Conservation (phyloP, 2,797 vertebrate species). For the Acipenser oxyrinchus region DNA sequence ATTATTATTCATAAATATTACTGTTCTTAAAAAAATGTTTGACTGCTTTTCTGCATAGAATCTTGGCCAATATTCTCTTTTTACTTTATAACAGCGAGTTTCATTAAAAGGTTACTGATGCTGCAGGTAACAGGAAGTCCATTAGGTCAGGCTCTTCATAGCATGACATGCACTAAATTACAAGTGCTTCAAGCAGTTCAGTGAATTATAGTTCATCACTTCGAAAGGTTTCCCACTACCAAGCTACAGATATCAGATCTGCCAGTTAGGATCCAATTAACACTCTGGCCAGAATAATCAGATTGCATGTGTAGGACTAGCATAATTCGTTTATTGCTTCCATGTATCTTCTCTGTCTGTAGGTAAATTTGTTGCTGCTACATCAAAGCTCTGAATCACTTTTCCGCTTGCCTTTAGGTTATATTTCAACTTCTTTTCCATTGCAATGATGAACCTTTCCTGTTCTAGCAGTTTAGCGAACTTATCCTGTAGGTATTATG, state of each 20-base stretch:
- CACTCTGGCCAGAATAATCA: slow-evolving; percentile 98
- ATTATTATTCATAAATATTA: too few relatives aligned
- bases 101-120: slow-evolving; percentile 76
- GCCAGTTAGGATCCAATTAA: slow-evolving; percentile 99
- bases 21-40: too few relatives aligned
- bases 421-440: slow-evolving; percentile 85
- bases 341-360: slow-evolving; percentile 97
- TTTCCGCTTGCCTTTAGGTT: slow-evolving; percentile 78
- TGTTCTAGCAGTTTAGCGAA: slow-evolving; percentile 83
- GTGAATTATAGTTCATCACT: slow-evolving; percentile 99
- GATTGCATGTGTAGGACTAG: slow-evolving; percentile 91
- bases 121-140: slow-evolving; percentile 95
- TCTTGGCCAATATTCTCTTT: slow-evolving; percentile 52
- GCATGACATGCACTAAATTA: slow-evolving; percentile 99
- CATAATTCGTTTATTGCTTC: slow-evolving; percentile 96
- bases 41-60: slow-evolving; percentile 31
- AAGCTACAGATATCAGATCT: slow-evolving; percentile 96
- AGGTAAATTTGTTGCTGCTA: slow-evolving; percentile 97
- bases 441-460: slow-evolving; percentile 76
- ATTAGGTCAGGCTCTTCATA: slow-evolving; percentile 97
- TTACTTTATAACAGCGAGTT: slow-evolving; percentile 64
- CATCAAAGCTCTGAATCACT: slow-evolving; percentile 83
- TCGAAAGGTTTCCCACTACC: slow-evolving; percentile 89
- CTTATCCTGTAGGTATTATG: slow-evolving; percentile 74
- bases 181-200: slow-evolving; percentile 98